phyloP scores from a whole-genome alignment of 2,888 invertebrate species.

The Hirtodrosophila histrioides region DNA sequence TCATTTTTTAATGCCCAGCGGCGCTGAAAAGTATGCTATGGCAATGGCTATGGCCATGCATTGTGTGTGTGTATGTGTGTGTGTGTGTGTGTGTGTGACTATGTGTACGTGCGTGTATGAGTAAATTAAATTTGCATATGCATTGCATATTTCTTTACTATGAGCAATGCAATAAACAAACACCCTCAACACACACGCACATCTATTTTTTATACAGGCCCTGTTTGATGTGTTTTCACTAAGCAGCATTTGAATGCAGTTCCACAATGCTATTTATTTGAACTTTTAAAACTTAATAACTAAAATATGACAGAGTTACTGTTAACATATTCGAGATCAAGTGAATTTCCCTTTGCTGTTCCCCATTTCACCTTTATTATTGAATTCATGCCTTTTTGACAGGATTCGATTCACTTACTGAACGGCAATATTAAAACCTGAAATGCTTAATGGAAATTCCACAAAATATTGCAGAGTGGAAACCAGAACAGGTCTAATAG shows the following conservation, averaged over 20 bases:
- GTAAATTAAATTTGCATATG: slow-evolving; percentile 75
- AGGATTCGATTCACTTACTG: too few species aligned
- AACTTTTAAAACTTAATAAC: too few species aligned
- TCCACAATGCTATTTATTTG: neutral
- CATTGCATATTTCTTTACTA: slow-evolving; percentile 63
- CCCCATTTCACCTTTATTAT: too few species aligned
- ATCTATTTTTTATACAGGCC: slow-evolving; percentile 28
- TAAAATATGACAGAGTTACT: too few species aligned
- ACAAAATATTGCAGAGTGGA: too few species aligned
- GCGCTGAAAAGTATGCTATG: slow-evolving; percentile 71
- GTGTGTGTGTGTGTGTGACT: neutral
- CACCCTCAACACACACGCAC: slow-evolving; percentile 12
- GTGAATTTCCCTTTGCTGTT: too few species aligned
- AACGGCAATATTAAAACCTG: too few species aligned
- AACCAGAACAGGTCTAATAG: too few species aligned
- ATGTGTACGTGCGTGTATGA: slow-evolving; percentile 16
- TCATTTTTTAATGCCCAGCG: slow-evolving; percentile 60
- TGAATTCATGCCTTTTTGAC: too few species aligned
- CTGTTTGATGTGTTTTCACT: slow-evolving; percentile 22
- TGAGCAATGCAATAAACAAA: slow-evolving; percentile 59
- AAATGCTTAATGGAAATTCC: too few species aligned
- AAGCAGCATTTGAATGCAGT: slow-evolving; percentile 6
- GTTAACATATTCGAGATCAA: too few species aligned
- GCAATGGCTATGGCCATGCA: slow-evolving; percentile 21
- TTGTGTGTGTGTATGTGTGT: slow-evolving; percentile 2